Base-by-base conservation (phyloP, 1,140 invertebrate species). In the Drosophila triauraria region DNA sequence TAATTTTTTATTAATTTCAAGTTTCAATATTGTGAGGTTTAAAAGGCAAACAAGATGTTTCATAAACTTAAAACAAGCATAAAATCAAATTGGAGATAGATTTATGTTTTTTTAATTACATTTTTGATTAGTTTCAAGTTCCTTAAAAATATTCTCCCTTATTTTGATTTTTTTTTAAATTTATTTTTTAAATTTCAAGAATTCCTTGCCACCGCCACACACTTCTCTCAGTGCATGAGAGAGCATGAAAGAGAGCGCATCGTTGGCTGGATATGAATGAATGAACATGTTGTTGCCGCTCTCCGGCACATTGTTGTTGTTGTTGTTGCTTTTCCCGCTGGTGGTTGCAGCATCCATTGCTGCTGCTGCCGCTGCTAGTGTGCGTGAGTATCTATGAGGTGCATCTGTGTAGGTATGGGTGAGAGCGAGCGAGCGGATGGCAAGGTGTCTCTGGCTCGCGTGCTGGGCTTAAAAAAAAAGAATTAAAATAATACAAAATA, bases 401-500 rank as follows among this genome's bases (percentile, higher is more conserved):
- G 53, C 51, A 76, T 50, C 50, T 27, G 53, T 2, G 30, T 1
- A 2, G 10, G 47, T 79, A 63, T 76, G 46, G 51, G 77, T 65
- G 60, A 58, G 35, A 72, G 70, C 65, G 43, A 72, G 50, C 38
- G 56, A 64, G 57, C 62, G 62, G 57, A 79, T 65, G 64, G 75
- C 78, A 76, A 71, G 75, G 59, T 69, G 77, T 85, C 75, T 80
- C 63, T 71, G 59, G 58, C 72, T 83, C 82, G 82, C 82, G 82
- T 85, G 82, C 82, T 85, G 70, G 75, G 70, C 81, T 80, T 65
- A 63, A 27, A 32, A 56, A 43, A 20, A 20, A 40, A 27, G 7
- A 67, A 69, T 43, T 53, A 67, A 70, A 69, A 51, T 42, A 65
- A 47, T 40, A 69, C 61, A 69, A 69, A 67, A 69, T 67, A 43